phyloP scores from a whole-genome alignment of 2,888 invertebrate species.

The Hyalella azteca region DNA sequence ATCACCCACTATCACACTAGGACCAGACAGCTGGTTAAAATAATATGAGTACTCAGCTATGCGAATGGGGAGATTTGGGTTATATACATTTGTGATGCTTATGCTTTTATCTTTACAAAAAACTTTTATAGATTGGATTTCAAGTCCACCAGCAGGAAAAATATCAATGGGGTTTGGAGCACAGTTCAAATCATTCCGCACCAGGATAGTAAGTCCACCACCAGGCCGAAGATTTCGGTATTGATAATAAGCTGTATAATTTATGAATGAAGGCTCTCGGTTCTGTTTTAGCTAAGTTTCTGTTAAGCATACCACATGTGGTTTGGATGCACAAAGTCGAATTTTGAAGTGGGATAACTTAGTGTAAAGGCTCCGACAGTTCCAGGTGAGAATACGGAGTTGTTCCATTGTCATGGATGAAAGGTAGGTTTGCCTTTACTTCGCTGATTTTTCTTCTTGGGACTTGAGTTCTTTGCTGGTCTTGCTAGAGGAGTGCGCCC shows the following conservation, averaged over 20 bases:
- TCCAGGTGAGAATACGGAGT: too few species aligned
- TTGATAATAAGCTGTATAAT: not conserved
- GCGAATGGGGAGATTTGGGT: not conserved
- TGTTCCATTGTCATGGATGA: too few species aligned
- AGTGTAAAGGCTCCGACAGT: not conserved
- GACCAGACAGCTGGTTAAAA: not conserved
- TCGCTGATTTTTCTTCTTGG: too few species aligned
- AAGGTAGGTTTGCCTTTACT: too few species aligned
- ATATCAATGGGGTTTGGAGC: not conserved
- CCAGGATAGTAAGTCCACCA: not conserved
- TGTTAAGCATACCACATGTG: too few species aligned
- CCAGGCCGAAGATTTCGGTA: not conserved
- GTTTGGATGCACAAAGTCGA: not conserved
- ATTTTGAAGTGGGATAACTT: not conserved
- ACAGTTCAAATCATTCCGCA: not conserved
- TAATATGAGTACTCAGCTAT: not conserved
- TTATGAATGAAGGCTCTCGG: not conserved
- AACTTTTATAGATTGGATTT: not conserved
- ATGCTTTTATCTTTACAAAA: not conserved
- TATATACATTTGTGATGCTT: slow-evolving; percentile 1
- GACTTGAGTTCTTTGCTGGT: too few species aligned
- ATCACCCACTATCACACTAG: too few species aligned
- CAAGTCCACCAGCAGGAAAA: not conserved
- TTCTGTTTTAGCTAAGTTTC: slow-evolving; percentile 10
- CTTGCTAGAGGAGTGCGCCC: too few species aligned